These are phyloP conservation scores for Desmodus rotundus DNA, from an alignment of 2,113 vertebrate genomes.

Conservation along the genomic window DNA sequence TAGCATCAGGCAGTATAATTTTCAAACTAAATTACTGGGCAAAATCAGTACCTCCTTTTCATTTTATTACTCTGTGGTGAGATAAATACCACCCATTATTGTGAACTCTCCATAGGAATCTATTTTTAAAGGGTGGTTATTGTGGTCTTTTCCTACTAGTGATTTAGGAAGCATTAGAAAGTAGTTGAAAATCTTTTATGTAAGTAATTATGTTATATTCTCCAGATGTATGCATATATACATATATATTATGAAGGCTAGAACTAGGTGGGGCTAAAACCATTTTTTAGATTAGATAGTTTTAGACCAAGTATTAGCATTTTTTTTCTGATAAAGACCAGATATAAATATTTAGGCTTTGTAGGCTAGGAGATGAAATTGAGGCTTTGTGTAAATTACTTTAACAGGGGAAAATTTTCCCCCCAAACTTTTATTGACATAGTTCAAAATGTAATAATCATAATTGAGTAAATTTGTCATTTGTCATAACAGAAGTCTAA, in stretches of 20 bases:
- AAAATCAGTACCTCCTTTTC: not conserved
- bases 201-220: not conserved
- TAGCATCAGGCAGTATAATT: not conserved
- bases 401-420: not conserved
- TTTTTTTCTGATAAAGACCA: not conserved
- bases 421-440: not conserved
- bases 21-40: not conserved
- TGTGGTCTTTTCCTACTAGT: not conserved
- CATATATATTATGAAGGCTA: not conserved
- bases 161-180: slow-evolving; percentile 18
- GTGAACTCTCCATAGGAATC: too few relatives aligned
- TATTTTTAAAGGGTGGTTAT: too few relatives aligned
- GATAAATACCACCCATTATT: too few relatives aligned
- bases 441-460: not conserved
- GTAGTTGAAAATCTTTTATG: not conserved
- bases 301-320: not conserved
- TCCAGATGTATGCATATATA: not conserved
- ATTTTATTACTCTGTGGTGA: slow-evolving; percentile 46
- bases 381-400: not conserved
- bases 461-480: not conserved
- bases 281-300: not conserved
- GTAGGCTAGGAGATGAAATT: not conserved
- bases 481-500: not conserved
- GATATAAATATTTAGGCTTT: not conserved
- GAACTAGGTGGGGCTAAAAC: not conserved